Evolutionary conservation across 2,888 invertebrate genomes (phyloP).

Genomic region (Magallana nippona): DNA sequence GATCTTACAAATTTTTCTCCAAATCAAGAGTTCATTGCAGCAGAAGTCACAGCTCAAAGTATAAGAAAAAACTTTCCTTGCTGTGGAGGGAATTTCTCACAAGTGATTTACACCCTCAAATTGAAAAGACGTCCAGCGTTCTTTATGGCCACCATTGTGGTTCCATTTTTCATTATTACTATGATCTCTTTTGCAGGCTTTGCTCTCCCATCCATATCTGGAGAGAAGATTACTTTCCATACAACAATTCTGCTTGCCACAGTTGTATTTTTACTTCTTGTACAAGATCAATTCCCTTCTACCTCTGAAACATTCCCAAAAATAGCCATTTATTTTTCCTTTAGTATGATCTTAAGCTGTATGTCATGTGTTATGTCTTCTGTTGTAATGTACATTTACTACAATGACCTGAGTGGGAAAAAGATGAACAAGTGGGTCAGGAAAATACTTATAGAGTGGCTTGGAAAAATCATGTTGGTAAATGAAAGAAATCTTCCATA

Average conservation of each 20-base stretch:
- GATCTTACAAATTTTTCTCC: neutral
- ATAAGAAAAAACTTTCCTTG: neutral
- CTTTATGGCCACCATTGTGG: neutral
- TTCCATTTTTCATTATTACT: neutral
- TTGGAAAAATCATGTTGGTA: neutral
- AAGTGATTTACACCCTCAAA: neutral
- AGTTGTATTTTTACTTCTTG: neutral
- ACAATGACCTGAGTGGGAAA: slow-evolving; percentile 19
- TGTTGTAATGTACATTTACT: neutral
- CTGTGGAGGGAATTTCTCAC: slow-evolving; percentile 11
- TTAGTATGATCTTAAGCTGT: slow-evolving; percentile 6
- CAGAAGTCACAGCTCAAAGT: neutral
- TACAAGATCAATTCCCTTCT: slow-evolving; percentile 10
- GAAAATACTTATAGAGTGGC: neutral
- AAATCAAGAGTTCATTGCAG: slow-evolving; percentile 10
- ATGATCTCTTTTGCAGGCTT: slow-evolving; percentile 9
- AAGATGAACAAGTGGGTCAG: slow-evolving; percentile 6
- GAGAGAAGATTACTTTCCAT: slow-evolving; percentile 11
- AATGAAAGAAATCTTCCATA: slow-evolving; percentile 10
- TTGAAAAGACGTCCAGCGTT: neutral
- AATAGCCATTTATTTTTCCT: slow-evolving; percentile 18
- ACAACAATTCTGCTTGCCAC: neutral
- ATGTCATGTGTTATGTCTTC: neutral
- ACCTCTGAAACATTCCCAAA: neutral
- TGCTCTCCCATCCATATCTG: neutral